Evolutionary conservation across 2,113 vertebrate genomes (phyloP).

Genomic region (Pachyramphus minor): DNA sequence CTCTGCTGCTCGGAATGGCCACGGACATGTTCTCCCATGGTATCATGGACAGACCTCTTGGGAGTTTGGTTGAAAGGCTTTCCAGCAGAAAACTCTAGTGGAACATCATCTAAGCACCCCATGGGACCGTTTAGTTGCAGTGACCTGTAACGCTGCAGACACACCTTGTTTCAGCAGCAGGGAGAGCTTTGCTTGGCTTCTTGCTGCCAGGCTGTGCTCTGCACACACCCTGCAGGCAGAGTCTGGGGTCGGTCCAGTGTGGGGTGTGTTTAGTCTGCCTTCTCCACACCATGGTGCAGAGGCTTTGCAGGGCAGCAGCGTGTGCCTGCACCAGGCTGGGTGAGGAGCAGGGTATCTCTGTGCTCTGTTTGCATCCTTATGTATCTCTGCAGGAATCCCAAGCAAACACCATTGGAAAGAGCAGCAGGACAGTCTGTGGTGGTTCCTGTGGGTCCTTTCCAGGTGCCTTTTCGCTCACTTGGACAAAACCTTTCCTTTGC

Average conservation of each 20-base stretch:
- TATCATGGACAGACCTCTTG: neutral
- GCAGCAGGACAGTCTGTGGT: neutral
- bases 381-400: neutral
- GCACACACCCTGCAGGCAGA: neutral
- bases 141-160: neutral
- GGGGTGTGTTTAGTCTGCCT: fast-evolving
- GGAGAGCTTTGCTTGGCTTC: neutral
- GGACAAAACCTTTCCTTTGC: neutral
- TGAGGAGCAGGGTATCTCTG: neutral
- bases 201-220: neutral
- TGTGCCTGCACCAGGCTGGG: too few species aligned
- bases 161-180: neutral
- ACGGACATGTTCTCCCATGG: neutral
- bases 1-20: neutral
- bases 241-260: neutral
- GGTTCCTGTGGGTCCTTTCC: neutral
- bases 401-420: neutral
- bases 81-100: neutral
- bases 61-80: neutral
- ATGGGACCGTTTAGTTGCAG: neutral
- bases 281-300: fast-evolving
- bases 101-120: neutral
- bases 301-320: neutral
- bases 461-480: neutral
- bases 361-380: neutral